Evolutionary conservation across 53 echinoderm and acorn worm species (phyloP), one percentile per base, ranked within the genome.

Genomic region (Arbacia lixula): DNA sequence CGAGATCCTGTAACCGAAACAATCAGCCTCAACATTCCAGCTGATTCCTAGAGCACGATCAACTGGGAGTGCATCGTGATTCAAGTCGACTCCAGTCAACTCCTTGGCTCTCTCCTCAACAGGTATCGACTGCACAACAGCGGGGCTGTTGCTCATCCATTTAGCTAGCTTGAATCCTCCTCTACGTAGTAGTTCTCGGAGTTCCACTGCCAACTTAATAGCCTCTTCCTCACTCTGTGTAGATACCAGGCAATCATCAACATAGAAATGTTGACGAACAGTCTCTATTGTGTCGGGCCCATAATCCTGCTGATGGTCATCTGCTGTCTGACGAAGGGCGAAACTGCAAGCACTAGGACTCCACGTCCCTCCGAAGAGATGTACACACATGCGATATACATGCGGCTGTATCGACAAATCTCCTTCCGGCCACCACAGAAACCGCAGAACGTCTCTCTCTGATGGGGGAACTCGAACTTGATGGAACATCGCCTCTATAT

Each of bases 241-340:
- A 0, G 93, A 90, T 31, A 75, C 73, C 6, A 92, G 77, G 32
- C 93, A 90, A 77, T 93, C 93, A 56, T 93, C 93, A 6, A 90
- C 93, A 33, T 93, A 91, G 66, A 91, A 93, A 40, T 90, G 53
- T 58, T 68, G 77, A 17, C 37, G 43, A 39, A 93, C 68, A 20
- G 83, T 88, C 37, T 91, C 66, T 4, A 84, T n/a, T 6, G 58
- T 53, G 11, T 87, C 74, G 38, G 67, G 36, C 8, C 26, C 72
- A 71, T 43, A 71, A 27, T 68, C 72, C 10, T 57, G 0, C 54
- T 58, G 77, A 46, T 90, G 35, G 66, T 86, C 90, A 17, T 80
- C 82, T 60, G 86, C 86, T 30, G 91, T 90, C 36, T 69, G 85
- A 9, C 71, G 53, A 54, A 75, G 75, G 25, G 91, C 91, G 50